Evolutionary conservation across 2,113 vertebrate genomes (phyloP).

Genomic region (Oncorhynchus mykiss): DNA sequence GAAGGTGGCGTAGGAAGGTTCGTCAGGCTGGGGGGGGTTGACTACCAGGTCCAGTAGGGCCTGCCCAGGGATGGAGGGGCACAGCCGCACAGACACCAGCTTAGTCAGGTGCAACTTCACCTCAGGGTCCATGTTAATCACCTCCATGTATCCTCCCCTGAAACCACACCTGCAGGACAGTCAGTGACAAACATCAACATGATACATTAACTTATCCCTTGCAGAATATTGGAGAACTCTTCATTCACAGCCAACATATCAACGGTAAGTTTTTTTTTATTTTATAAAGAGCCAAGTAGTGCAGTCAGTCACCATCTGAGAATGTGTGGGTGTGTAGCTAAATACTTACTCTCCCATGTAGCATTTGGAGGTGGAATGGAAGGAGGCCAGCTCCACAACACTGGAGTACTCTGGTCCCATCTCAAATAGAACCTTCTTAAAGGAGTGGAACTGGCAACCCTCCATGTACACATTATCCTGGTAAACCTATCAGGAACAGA

Average conservation of each 20-base stretch:
- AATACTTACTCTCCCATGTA: conserved; percentile 92
- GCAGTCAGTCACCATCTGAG: not conserved
- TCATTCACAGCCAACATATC: too few relatives aligned
- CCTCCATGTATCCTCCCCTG: conserved; percentile 88
- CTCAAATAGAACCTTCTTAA: conserved; percentile 91
- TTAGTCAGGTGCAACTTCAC: conserved; percentile 84
- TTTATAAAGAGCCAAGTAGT: not conserved
- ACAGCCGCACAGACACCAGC: conserved; percentile 84
- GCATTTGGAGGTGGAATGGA: conserved; percentile 92
- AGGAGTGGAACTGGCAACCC: conserved; percentile 88
- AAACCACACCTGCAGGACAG: conserved; percentile 82
- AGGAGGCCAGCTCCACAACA: conserved; percentile 84
- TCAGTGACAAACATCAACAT: not conserved
- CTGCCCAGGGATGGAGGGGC: conserved; percentile 84
- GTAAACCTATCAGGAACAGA: conserved; percentile 68
- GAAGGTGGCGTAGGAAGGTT: conserved; percentile 81
- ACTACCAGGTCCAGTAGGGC: conserved; percentile 79
- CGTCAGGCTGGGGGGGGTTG: conserved; percentile 78
- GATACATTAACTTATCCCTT: too few relatives aligned
- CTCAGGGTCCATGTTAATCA: conserved; percentile 84
- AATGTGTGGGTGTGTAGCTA: not conserved
- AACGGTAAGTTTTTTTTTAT: too few relatives aligned
- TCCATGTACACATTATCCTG: conserved; percentile 90
- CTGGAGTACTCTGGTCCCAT: conserved; percentile 83
- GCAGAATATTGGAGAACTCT: too few relatives aligned